Evolutionary conservation across 2,113 vertebrate genomes (phyloP), one percentile per base, ranked within the genome.

Genomic region (Psittacus erithacus): DNA sequence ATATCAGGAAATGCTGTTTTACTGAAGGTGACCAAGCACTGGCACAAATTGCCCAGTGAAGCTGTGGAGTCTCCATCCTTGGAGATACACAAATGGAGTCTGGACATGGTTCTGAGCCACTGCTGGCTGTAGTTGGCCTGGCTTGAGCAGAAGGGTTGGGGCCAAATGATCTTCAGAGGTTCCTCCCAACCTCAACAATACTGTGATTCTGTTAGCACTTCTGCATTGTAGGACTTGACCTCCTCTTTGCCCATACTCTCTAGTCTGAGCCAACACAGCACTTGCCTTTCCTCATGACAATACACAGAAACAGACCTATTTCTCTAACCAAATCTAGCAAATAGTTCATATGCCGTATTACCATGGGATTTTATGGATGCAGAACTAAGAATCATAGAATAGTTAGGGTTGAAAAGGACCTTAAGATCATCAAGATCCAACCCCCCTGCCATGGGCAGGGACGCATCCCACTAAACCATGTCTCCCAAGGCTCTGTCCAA

Each of bases 161-260:
- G 65, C 9, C 17, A 65, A 29, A 44, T 7, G 31, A 25, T 20
- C 43, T 84, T 17, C 16, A 84, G 64, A 70, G 14, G 28, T 53
- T 22, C 22, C 23, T 67, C 57, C 38, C 35, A 68, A 31, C 11
- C 23, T 39, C 35, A 75, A 25, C 7, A 20, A 38, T 11, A 55
- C 47, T 17, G 19, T 23, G 25, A 71, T 20, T 75, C 33, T 73
- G 39, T 39, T 41, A 31, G 60, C 6, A 53, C 29, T 81, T 46
- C 0, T 1, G 9, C 49, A 49, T 3, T 46, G 64, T 6, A 44
- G 60, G 33, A 24, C 19, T 81, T 87, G 2, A 17, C 23, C 33
- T 81, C 35, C 16, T 88, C 60, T 70, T 67, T 86, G 76, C 8
- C 13, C 33, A 12, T 31, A 43, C 20, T 53, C 53, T 80, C 44